Base-by-base conservation (phyloP, 2,888 invertebrate species). In the Anarsia innoxiella region DNA sequence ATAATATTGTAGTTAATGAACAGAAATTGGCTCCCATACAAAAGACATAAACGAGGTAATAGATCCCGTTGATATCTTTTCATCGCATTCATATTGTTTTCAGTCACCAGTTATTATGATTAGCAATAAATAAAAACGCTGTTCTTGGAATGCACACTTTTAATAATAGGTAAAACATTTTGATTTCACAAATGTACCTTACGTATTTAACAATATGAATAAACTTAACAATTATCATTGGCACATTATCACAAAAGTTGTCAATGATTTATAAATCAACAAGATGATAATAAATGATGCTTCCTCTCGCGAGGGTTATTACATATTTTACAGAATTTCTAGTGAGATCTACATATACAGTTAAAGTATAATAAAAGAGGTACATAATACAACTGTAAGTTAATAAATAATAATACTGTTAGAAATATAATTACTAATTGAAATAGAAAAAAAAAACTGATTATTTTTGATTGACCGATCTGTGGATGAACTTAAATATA, bases 211-310 rank as follows among this genome's bases (percentile, higher is more conserved):
- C 26, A 33, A 28, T 12, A 28, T 23, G 23, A n/a, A 19, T 51
- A 56, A 54, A 57, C 67, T 78, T 77, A 70, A 51, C 40, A 56
- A 56, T 76, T 79, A 82, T 86, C 86, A 86, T 86, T 86, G 86
- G 86, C 86, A 86, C 86, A 70, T 76, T 84, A 86, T 86, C 86
- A 86, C 86, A 83, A 74, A 75, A 67, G 61, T 77, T 71, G 78
- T 76, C 83, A 83, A 83, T 83, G 83, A 83, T 83, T 61, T 48
- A 46, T 49, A 39, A 40, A 29, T 28, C 36, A 38, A 44, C 29
- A 31, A 42, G 31, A 14, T 14, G 11, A 23, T 15, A 31, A 30
- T 31, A n/a, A 37, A 10, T 31, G 10, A 31, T 31, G n/a, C n/a
- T n/a, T n/a, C n/a, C n/a, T n/a, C n/a, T n/a, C n/a, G n/a, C n/a